A percentile compares a stretch with the other conserved stretches of the same genome.
Evolutionary conservation across 2,797 vertebrate genomes (phyloP).

Genomic region (Loriculus beryllinus): DNA sequence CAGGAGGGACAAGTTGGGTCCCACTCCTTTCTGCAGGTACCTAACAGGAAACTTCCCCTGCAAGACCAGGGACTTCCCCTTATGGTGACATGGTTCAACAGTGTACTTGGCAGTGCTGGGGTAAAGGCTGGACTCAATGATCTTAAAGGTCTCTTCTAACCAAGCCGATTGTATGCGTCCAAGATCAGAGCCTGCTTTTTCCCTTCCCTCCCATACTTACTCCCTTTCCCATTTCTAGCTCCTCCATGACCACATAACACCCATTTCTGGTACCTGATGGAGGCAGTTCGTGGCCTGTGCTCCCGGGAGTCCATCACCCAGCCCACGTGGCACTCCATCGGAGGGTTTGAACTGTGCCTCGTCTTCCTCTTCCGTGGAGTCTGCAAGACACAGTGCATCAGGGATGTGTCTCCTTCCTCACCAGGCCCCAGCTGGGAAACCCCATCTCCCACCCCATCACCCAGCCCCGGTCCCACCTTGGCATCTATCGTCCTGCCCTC

Average conservation of each 20-base stretch:
- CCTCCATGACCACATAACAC: rapidly evolving
- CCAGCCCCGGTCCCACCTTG: slow-evolving; percentile 77
- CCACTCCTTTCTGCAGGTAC: neutral
- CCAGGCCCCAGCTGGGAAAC: neutral
- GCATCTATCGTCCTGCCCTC: slow-evolving; percentile 93
- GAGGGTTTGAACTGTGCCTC: slow-evolving; percentile 96
- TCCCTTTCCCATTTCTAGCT: neutral
- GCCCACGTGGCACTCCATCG: slow-evolving; percentile 96
- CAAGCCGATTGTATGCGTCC: neutral
- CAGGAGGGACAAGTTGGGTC: neutral
- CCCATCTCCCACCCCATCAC: neutral
- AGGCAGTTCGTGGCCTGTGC: slow-evolving; percentile 92
- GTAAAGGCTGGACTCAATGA: neutral
- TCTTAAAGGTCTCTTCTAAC: neutral
- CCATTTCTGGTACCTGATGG: slow-evolving; percentile 83
- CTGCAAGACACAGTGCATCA: slow-evolving; percentile 70
- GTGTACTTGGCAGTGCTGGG: neutral
- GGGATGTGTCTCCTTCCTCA: rapidly evolving
- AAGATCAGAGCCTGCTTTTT: neutral
- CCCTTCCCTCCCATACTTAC: neutral
- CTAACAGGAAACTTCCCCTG: neutral
- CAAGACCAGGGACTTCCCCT: neutral
- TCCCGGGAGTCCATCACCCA: slow-evolving; percentile 99
- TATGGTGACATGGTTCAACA: neutral
- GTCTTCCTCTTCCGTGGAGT: slow-evolving; percentile 97